A percentile compares a stretch with the other conserved stretches of the same genome.
Evolutionary conservation across 2,888 invertebrate species (phyloP).

Genomic region (Acleris sparsana): DNA sequence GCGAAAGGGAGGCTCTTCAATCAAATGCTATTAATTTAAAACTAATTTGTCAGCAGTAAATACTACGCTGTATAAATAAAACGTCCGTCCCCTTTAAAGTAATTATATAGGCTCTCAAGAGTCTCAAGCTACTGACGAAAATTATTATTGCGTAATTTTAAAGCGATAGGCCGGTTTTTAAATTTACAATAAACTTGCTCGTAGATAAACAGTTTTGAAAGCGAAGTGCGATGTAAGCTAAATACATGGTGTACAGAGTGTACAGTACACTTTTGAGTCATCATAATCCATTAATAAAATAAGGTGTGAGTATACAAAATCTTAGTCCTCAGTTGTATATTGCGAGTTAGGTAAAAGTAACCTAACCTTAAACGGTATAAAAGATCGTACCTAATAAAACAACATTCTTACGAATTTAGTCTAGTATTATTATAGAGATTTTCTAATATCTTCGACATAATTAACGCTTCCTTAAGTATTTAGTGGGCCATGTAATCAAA

Average conservation of each 20-base stretch:
- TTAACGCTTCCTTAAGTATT: too few relatives aligned
- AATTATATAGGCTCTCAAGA: conserved; percentile 42
- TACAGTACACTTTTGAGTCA: too few relatives aligned
- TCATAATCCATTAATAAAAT: too few relatives aligned
- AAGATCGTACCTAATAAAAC: neutral
- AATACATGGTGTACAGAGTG: neutral
- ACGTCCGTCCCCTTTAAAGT: conserved; percentile 35
- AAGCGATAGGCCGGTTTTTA: neutral
- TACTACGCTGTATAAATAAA: conserved; percentile 26
- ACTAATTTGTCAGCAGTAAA: conserved; percentile 32
- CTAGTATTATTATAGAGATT: neutral
- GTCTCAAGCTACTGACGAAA: conserved; percentile 19
- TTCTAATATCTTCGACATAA: neutral
- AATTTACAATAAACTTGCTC: neutral
- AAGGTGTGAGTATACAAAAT: too few relatives aligned
- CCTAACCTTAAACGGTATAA: neutral
- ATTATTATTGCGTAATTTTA: conserved; percentile 18
- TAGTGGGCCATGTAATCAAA: neutral
- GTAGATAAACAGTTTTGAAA: neutral
- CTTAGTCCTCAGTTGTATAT: neutral
- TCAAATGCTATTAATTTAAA: conserved; percentile 30
- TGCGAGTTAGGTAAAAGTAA: neutral
- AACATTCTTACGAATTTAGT: neutral
- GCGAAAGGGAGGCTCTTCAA: conserved; percentile 18
- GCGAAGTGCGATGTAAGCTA: neutral